Base-by-base conservation (phyloP, 2,113 vertebrate genomes). In the Raja brachyura region DNA sequence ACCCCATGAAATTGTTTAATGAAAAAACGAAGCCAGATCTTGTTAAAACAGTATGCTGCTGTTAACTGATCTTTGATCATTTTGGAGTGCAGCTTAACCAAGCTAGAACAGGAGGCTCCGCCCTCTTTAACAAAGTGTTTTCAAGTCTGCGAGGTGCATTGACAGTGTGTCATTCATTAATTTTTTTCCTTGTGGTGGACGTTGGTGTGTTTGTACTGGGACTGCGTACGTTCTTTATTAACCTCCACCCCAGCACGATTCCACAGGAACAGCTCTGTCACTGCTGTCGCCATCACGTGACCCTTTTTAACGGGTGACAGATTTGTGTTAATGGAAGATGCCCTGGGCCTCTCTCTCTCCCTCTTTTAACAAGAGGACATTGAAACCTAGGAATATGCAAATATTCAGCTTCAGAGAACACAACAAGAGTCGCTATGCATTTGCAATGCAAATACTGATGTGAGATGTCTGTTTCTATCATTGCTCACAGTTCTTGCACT, bases 321-420 rank as follows among this genome's bases (percentile, higher is more conserved):
- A 92, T 92, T 92, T 92, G 90, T 92, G 90, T 92, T 92, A 92
- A 92, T 92, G 66, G 90, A 92, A 92, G 90, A 74, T 92, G 90
- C 90, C 90, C 90, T 73, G 90, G 90, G 90, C 90, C 90, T 39
- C 90, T 92, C 68, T 92, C 88, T 11, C 68, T 92, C 76, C 48
- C 88, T 11, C 68, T 92, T 73, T 92, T 92, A 92, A 92, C 90
- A 92, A 92, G 90, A 54, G 90, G 39, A 92, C 66, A 74, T 73
- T 39, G 39, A 92, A 92, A 73, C 90, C 68, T 73, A 48, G 68
- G 66, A 92, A 92, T 92, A 92, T 92, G 90, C 90, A 92, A 73
- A 92, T 92, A 18, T 20, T 54, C 39, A 54, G 90, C 90, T 92
- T 92, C 90, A 7, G 66, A 74, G 90, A 92, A 92, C 90, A 85